Evolutionary conservation across 2,113 vertebrate species (phyloP).

Genomic region (Sorex fumeus): DNA sequence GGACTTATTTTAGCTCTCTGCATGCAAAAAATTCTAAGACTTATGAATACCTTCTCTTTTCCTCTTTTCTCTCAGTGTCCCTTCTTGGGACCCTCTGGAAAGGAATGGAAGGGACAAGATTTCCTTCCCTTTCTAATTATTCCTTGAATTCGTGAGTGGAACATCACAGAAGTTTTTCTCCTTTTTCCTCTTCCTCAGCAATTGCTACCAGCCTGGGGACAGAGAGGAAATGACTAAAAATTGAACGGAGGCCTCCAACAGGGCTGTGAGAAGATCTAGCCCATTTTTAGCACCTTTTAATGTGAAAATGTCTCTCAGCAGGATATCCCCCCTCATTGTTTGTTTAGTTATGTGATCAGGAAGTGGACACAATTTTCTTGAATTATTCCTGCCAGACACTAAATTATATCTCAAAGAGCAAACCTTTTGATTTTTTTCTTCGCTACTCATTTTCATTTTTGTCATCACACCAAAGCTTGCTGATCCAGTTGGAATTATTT

Average conservation of each 20-base stretch:
- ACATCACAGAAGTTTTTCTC: slow-evolving; percentile 4
- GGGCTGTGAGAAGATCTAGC: slow-evolving; percentile 79
- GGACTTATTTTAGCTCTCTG: background rate
- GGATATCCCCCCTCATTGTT: slow-evolving; percentile 77
- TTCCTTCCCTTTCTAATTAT: background rate
- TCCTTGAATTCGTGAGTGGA: background rate
- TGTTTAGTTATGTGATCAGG: slow-evolving; percentile 84
- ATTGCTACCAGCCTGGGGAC: slow-evolving; percentile 64
- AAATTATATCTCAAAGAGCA: slow-evolving; percentile 81
- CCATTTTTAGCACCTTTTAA: slow-evolving; percentile 86
- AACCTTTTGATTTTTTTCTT: slow-evolving; percentile 76
- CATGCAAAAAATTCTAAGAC: background rate
- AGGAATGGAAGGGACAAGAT: background rate
- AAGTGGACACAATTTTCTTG: slow-evolving; percentile 81
- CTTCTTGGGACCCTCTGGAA: background rate
- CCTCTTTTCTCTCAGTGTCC: background rate
- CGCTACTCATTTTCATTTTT: slow-evolving; percentile 74
- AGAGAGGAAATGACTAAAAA: slow-evolving; percentile 83
- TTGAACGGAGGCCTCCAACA: slow-evolving; percentile 78
- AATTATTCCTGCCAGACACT: slow-evolving; percentile 83
- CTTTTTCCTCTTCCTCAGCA: slow-evolving; percentile 20
- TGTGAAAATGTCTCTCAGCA: slow-evolving; percentile 86
- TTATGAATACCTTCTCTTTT: background rate
- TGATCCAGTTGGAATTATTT: slow-evolving; percentile 59
- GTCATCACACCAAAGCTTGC: slow-evolving; percentile 52